Conservation (phyloP, 2,113 vertebrate species). For the Ia io region DNA sequence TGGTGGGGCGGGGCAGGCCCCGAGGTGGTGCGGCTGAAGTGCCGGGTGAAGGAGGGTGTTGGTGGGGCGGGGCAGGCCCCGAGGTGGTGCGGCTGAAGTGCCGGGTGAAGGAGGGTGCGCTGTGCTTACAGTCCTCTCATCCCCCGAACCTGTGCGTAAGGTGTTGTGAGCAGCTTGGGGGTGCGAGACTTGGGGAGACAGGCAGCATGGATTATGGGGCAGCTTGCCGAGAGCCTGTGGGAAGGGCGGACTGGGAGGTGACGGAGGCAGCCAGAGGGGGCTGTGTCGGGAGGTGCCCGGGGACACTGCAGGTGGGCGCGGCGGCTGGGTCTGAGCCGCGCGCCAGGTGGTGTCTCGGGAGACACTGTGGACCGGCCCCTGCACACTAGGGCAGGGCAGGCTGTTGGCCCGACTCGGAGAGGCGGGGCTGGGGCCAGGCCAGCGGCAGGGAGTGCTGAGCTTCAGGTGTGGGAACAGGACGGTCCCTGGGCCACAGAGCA, state of each 20-base stretch:
- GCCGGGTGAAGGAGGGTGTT: too few species aligned
- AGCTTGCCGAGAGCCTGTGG: background rate
- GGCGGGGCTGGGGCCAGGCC: background rate
- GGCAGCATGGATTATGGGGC: too few species aligned
- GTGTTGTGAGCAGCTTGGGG: background rate
- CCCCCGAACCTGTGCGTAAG: too few species aligned
- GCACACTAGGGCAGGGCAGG: background rate
- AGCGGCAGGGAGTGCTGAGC: accelerated
- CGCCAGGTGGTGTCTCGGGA: background rate
- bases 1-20: too few species aligned
- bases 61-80: too few species aligned
- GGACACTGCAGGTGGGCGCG: too few species aligned
- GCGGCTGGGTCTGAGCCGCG: too few species aligned
- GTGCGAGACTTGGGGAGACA: too few species aligned
- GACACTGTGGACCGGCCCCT: background rate
- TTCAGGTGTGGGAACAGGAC: background rate
- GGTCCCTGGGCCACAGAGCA: background rate
- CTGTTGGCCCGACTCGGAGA: background rate
- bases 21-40: background rate
- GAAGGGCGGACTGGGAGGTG: background rate
- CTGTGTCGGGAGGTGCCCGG: background rate
- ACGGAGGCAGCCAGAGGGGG: background rate
- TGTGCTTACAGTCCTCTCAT: background rate
- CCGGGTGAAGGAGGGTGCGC: background rate
- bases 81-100: background rate